These are phyloP conservation scores for Pipistrellus pygmaeus DNA, from an alignment of 2,797 vertebrate species.

Conservation along the genomic window DNA sequence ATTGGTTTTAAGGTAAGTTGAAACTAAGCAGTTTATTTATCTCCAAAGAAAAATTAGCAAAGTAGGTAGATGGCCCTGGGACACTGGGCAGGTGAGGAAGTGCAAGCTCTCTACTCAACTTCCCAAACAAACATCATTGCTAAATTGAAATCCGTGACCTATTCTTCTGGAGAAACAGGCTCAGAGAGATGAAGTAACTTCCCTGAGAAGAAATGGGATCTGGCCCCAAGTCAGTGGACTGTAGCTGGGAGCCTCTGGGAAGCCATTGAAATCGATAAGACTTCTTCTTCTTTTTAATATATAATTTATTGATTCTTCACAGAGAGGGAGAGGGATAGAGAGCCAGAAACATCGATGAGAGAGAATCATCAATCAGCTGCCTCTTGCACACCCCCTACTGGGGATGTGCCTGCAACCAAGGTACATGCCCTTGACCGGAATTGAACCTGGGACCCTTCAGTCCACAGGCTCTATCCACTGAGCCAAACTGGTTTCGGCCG, in stretches of 20 bases:
- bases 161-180: not conserved
- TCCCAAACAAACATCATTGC: not conserved
- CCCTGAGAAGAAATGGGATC: not conserved
- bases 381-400: too few relatives aligned
- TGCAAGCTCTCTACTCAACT: not conserved
- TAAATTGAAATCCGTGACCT: too few relatives aligned
- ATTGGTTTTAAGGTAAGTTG: conserved; percentile 16
- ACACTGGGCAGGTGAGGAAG: not conserved
- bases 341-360: too few relatives aligned
- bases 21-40: not conserved
- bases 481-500: too few relatives aligned
- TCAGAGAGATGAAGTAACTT: not conserved
- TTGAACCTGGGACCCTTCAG: too few relatives aligned
- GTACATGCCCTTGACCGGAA: too few relatives aligned
- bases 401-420: too few relatives aligned
- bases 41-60: not conserved
- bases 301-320: too few relatives aligned
- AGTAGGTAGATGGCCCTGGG: not conserved
- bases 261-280: not conserved
- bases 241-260: not conserved
- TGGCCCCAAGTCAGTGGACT: not conserved
- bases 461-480: too few relatives aligned
- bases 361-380: too few relatives aligned
- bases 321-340: too few relatives aligned
- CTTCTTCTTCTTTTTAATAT: too few relatives aligned